Base-by-base conservation (phyloP, 2,888 invertebrate genomes). In the Temnothorax rugatulus region DNA sequence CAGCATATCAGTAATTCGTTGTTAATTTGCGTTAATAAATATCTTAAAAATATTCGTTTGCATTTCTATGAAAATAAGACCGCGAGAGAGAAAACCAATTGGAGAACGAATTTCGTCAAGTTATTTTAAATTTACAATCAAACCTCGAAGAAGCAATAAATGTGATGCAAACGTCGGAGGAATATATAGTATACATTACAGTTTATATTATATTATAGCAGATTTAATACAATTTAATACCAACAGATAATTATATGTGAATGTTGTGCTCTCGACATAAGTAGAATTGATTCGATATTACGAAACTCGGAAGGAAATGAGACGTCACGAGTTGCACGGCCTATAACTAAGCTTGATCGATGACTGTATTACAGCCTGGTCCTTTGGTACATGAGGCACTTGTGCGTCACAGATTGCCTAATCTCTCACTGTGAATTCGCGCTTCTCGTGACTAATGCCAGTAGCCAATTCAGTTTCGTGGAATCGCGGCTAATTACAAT, bases 281-380 rank as follows among this genome's bases (percentile, higher is more conserved):
- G 21, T 47, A 47, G 2, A 25, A 66, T 38, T 47, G 57, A 50
- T 66, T 68, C n/a, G 50, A 85, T 74, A 75, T 81, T 61, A 66
- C 38, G 52, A 25, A 85, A 69, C 64, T 47, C 66, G 38, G 79
- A 90, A 90, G 91, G 90, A 91, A 90, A 91, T 84, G 91, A 88
- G 87, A 75, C 86, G 82, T 66, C 76, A 75, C 81, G 82, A 68
- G 50, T 75, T 71, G 71, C 85, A 85, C 82, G 64, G 71, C 75
- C 86, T 87, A 47, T 83, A 84, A 87, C 86, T 47, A 63, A 87
- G 85, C 86, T 91, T 86, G 87, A 90, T 90, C 91, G 88, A 90
- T 85, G 88, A 82, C 87, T 84, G 68, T 74, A 64, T 89, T 88
- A 85, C 77, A 13, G 63, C 25, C 50, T 18, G 52, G 50, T 79